Evolutionary conservation across 1,140 invertebrate species (phyloP), one percentile per base, ranked within the genome.

Genomic region (Drosophila yakuba): DNA sequence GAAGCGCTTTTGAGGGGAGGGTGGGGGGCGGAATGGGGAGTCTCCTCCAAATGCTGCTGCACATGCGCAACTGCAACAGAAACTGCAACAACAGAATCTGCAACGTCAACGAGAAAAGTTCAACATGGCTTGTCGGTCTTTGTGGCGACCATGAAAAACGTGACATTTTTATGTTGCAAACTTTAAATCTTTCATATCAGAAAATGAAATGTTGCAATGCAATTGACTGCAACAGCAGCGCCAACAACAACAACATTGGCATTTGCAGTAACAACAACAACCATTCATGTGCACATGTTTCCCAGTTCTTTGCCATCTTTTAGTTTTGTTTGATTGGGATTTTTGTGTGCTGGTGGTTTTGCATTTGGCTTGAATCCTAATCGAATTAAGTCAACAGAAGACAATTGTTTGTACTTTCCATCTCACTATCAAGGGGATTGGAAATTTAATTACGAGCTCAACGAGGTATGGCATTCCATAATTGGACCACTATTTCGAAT

Each of bases 161-260:
- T 91, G 90, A 91, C 90, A 91, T 91, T 91, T 91, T 91, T 86
- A 91, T 91, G 90, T 91, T 90, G 90, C 90, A 90, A 88, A 91
- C 89, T 90, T 85, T 90, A 91, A 91, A 91, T 91, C 90, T 91
- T 91, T 91, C 90, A 91, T 91, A 91, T 91, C 89, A 91, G 80
- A 91, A 89, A 89, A 79, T 89, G 84, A 91, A 84, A 84, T 89
- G 88, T 91, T 88, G 86, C 88, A 86, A 86, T 86, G 86, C 83
- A 83, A 89, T 88, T 83, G 83, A 79, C 82, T 82, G 69, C 82
- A 85, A 80, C 80, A 83, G 71, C 74, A 67, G 58, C 77, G 50
- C 35, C 73, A 80, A 36, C 82, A 80, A 36, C 82, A 80, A 20
- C 72, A 71, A 14, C 12, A 4, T 12, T 14, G 14, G 12, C 38